Evolutionary conservation across 1,140 invertebrate genomes (phyloP).

Genomic region (Thalassaphorura encarpata): DNA sequence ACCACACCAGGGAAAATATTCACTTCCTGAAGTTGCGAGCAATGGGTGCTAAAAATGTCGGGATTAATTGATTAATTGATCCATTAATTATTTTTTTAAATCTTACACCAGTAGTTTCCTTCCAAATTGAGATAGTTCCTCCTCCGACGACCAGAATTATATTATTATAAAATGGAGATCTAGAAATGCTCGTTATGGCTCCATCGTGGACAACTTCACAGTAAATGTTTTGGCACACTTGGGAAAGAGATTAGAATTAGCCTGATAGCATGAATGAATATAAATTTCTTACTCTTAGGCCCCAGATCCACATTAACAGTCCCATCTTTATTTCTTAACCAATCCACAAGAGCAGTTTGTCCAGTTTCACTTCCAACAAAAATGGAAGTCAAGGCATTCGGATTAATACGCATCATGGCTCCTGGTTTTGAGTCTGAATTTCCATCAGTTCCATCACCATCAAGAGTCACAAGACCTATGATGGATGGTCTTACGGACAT

Average conservation of each 20-base stretch:
- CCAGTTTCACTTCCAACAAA: constrained; percentile 26
- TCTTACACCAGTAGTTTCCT: constrained; percentile 24
- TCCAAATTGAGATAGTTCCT: constrained; percentile 37
- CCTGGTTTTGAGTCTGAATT: neutral
- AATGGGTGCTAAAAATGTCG: constrained; percentile 18
- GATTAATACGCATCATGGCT: neutral
- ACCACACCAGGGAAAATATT: constrained; percentile 26
- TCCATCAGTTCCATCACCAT: neutral
- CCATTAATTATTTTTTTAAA: neutral
- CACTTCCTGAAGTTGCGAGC: constrained; percentile 7
- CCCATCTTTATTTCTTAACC: constrained; percentile 24
- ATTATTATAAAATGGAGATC: constrained; percentile 42
- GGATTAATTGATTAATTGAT: too few species aligned
- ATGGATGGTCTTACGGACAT: neutral
- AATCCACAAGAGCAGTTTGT: constrained; percentile 18
- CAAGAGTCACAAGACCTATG: neutral
- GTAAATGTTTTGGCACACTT: constrained; percentile 20
- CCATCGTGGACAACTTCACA: constrained; percentile 36
- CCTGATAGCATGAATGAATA: neutral
- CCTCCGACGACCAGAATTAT: constrained; percentile 43
- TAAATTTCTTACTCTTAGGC: constrained; percentile 20
- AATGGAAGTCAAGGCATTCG: constrained; percentile 15
- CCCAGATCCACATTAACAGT: constrained; percentile 10
- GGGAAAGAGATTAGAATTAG: neutral
- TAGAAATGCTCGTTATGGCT: constrained; percentile 36